phyloP scores from a whole-genome alignment of 2,113 vertebrate species.

The Grammomys dolichurus region DNA sequence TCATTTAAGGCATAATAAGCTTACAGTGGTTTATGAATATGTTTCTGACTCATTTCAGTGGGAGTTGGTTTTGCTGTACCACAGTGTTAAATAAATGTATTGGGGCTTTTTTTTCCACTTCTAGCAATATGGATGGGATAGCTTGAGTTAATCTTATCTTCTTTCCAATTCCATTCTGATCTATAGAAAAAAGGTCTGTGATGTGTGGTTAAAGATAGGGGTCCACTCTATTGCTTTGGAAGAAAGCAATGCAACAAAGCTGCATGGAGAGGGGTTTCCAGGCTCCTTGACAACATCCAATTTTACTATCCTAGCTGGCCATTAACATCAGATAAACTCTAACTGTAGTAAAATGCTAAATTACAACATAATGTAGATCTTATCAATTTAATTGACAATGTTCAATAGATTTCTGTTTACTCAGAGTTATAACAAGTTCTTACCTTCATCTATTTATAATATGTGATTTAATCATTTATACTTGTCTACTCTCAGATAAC shows the following conservation, averaged over 20 bases:
- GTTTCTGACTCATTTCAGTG: constrained; percentile 65
- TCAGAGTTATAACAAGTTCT: not conserved
- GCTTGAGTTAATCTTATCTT: constrained; percentile 61
- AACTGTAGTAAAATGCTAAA: not conserved
- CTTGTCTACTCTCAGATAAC: not conserved
- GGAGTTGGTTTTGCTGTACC: constrained; percentile 51
- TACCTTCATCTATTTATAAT: not conserved
- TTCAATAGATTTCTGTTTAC: not conserved
- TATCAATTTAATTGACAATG: not conserved
- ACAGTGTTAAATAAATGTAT: constrained; percentile 57
- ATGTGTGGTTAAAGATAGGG: not conserved
- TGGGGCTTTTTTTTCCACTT: not conserved
- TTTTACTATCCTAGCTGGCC: not conserved
- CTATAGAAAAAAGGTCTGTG: not conserved
- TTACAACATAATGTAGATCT: not conserved
- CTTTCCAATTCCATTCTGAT: not conserved
- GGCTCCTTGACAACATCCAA: not conserved
- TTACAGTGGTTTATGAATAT: constrained; percentile 56
- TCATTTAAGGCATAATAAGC: constrained; percentile 54
- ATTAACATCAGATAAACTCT: not conserved
- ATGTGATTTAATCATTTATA: not conserved
- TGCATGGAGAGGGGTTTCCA: no score
- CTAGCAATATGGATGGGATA: constrained; percentile 5
- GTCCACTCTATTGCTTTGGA: not conserved
- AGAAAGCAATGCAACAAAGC: constrained; percentile 25